phyloP scores from a whole-genome alignment of 2,797 vertebrate species.

The Limosa lapponica region DNA sequence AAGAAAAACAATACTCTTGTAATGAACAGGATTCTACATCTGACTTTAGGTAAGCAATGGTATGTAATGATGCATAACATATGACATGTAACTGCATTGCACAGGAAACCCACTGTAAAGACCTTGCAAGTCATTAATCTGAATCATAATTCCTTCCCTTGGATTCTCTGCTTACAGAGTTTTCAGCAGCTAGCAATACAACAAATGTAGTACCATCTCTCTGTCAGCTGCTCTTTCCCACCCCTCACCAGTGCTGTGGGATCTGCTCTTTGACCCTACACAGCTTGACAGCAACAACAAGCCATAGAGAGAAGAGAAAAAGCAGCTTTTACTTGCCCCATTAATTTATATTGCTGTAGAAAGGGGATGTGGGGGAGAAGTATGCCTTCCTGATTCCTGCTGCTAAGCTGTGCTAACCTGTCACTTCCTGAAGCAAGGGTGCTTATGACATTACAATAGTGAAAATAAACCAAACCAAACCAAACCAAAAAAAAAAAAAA shows the following conservation, averaged over 20 bases:
- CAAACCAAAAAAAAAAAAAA: too few species aligned
- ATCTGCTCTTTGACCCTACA: neutral
- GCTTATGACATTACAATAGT: neutral
- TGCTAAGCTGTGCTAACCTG: neutral
- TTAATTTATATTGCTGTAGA: neutral
- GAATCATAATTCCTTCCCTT: neutral
- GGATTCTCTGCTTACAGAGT: neutral
- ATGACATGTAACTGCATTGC: neutral
- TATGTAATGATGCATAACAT: fast-evolving
- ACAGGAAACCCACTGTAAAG: neutral
- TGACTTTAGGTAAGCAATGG: fast-evolving
- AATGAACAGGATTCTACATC: neutral
- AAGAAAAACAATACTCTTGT: neutral
- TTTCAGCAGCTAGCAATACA: neutral
- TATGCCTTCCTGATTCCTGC: neutral
- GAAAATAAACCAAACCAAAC: neutral
- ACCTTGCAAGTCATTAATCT: neutral
- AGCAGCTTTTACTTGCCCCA: neutral
- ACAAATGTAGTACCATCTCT: neutral
- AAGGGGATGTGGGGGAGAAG: fast-evolving
- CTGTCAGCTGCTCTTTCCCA: fast-evolving
- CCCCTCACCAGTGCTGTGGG: neutral
- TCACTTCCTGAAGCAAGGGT: neutral
- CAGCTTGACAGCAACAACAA: neutral
- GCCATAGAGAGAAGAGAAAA: neutral